These are phyloP conservation scores for Aldabrachelys gigantea DNA, from an alignment of 2,113 vertebrate genomes.

Conservation along the genomic window DNA sequence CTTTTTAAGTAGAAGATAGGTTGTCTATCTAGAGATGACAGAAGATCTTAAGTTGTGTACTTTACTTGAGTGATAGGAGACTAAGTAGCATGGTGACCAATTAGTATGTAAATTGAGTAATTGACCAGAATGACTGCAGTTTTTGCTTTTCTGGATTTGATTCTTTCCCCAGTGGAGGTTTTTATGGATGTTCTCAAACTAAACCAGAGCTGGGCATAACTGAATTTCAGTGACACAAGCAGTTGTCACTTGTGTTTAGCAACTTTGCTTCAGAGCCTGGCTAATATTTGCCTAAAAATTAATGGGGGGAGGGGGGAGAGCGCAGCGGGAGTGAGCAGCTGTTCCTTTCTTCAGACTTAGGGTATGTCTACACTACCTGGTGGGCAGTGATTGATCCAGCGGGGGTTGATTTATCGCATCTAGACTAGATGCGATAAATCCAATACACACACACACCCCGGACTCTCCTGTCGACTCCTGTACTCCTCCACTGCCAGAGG, in stretches of 20 bases:
- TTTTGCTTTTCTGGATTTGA: neutral
- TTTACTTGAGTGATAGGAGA: no score
- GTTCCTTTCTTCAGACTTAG: no score
- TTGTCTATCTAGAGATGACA: no score
- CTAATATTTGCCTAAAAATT: neutral
- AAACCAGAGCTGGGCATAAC: neutral
- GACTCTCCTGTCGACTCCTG: no score
- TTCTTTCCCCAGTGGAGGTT: neutral
- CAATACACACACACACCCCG: no score
- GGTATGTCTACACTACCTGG: no score
- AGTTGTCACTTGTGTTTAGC: neutral
- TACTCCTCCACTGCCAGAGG: no score
- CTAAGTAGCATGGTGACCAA: neutral
- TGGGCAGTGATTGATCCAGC: no score
- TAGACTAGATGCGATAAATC: no score
- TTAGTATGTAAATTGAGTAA: neutral
- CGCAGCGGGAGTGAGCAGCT: neutral
- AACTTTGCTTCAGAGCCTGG: neutral
- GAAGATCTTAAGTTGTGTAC: no score
- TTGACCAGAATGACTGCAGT: neutral
- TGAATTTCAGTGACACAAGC: neutral
- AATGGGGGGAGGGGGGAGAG: rapidly evolving
- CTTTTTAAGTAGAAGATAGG: no score
- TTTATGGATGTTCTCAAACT: neutral
- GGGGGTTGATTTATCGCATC: no score